Evolutionary conservation across 2,888 invertebrate species (phyloP).

Genomic region (Orchesellides sinensis): DNA sequence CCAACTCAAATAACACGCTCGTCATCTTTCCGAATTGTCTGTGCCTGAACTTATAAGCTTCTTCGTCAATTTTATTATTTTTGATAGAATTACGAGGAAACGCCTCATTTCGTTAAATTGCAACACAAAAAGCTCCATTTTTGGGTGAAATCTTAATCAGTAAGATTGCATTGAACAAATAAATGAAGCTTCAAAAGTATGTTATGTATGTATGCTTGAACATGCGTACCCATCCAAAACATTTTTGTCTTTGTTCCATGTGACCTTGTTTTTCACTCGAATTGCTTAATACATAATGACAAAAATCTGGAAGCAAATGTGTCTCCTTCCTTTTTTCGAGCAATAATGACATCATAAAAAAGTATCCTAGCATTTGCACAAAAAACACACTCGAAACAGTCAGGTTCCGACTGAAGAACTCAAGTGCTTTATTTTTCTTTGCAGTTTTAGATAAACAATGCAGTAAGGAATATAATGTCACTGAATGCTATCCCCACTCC

Average conservation of each 20-base stretch:
- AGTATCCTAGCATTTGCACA: too few species aligned
- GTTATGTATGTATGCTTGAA: too few species aligned
- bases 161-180: background rate
- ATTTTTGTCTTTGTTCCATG: background rate
- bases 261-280: conserved; percentile 1
- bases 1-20: too few species aligned
- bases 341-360: conserved; percentile 11
- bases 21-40: too few species aligned
- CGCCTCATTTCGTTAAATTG: background rate
- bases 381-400: too few species aligned
- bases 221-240: background rate
- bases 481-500: too few species aligned
- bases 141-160: too few species aligned
- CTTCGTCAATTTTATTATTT: too few species aligned
- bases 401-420: background rate
- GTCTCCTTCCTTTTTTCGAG: background rate
- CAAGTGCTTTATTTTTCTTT: conserved; percentile 1
- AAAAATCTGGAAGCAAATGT: conserved; percentile 9
- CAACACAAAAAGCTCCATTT: background rate
- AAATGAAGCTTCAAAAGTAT: background rate
- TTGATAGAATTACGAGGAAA: background rate
- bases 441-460: too few species aligned
- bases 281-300: background rate
- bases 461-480: too few species aligned
- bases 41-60: too few species aligned